Base-by-base conservation (phyloP, 2,888 invertebrate species). In the Habroteleia sp. region DNA sequence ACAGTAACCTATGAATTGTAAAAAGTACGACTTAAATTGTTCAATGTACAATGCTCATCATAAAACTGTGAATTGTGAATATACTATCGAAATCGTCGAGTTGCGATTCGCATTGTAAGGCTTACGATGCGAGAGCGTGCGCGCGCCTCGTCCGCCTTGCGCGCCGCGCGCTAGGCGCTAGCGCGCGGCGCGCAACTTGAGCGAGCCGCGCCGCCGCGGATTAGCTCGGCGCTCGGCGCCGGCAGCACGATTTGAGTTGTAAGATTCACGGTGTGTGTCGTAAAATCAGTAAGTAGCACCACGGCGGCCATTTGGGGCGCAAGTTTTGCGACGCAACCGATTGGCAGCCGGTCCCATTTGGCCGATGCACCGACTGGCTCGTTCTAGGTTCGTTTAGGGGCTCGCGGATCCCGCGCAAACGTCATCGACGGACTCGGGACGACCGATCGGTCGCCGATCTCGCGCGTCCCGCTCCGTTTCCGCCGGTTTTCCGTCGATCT, bases 21-120 rank as follows among this genome's bases (percentile, higher is more conserved):
- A 65, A 72, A 72, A 56, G 50, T 58, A 60, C 73, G 44, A 65
- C 20, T 46, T 58, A 50, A 50, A 29, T 58, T 42, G 58, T 58
- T 56, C 33, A 50, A 50, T 65, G 65, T 72, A 65, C 72, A 72
- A 72, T 65, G 72, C 63, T 63, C 72, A 71, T 71, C 69, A 71
- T 71, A 62, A 71, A 71, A 62, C 69, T 71, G 69, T 71, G 69
- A 71, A 71, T 71, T 71, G 54, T 71, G 54, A 71, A 71, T 71
- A 71, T 71, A 71, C 72, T 52, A 65, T 65, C 72, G 31, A 41
- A 71, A 56, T 63, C 60, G 63, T 56, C 33, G 41, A 10, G 6
- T 44, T 44, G 31, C 69, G 60, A 35, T 46, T 69, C 33, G 44
- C 52, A 27, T 44, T 54, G 50, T 11, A 27, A 4, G 11, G 4